Evolutionary conservation across 2,797 vertebrate species (phyloP), one percentile per base, ranked within the genome.

Genomic region (Ptychadena robeensis): DNA sequence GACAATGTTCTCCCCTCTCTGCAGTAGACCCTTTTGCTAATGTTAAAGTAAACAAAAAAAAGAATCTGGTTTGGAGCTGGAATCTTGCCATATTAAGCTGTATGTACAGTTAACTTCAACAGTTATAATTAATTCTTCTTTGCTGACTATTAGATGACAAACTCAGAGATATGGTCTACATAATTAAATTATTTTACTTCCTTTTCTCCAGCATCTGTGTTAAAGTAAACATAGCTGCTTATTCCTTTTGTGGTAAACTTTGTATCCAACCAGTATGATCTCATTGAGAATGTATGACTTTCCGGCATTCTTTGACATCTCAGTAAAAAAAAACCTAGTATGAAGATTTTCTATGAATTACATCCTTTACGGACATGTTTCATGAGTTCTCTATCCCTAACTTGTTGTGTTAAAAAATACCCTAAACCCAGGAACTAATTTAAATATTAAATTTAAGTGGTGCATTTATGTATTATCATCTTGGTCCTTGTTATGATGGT

Each of bases 201-300:
- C n/a, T 74, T 22, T 25, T 71, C 48, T 75, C 32, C 4, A 67
- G 34, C 2, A 48, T 59, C n/a, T 35, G 28, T 28, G 37, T 28
- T n/a, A 71, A 69, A 28, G 30, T 31, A 63, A 76, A 71, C 32
- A 18, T 31, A 83, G 37, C 32, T 28, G 67, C 31, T 61, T 32
- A 48, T 57, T 80, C 76, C 76, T 73, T 80, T 27, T 80, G 82
- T 79, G 82, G 70, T 73, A 68, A 79, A 44, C 35, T 22, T 34
- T 32, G 30, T 38, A 40, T 27, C 32, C 40, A 34, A 68, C 53
- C 9, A 73, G 53, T 37, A 69, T 84, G 82, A 84, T 35, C 70
- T 73, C 76, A 79, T 84, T 76, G 28, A 76, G 68, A 84, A 74
- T 59, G 12, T 68, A 79, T 69, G 61, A 83, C n/a, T 59, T 27